phyloP scores from a whole-genome alignment of 2,888 invertebrate genomes.

The Magallana nippona region DNA sequence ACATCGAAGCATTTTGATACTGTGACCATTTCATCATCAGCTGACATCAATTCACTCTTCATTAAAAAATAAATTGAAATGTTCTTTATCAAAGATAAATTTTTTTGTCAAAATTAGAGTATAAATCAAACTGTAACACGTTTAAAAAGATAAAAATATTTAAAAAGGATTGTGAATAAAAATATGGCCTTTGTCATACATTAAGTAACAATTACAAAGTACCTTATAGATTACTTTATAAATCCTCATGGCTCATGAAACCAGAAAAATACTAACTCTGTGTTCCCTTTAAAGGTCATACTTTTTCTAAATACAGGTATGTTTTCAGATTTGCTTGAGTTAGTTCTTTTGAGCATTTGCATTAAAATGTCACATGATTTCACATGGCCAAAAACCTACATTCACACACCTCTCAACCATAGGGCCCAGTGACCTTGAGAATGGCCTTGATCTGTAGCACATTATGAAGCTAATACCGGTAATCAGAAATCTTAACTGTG shows the following conservation, averaged over 20 bases:
- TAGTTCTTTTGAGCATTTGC: too few species aligned
- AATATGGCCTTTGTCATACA: too few species aligned
- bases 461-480: neutral
- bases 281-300: neutral
- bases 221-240: conserved; percentile 24
- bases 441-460: neutral
- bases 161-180: too few species aligned
- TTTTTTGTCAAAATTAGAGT: too few species aligned
- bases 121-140: too few species aligned
- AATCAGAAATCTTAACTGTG: too few species aligned
- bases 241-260: conserved; percentile 15
- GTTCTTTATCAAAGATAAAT: too few species aligned
- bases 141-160: too few species aligned
- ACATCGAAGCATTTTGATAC: neutral
- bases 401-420: neutral
- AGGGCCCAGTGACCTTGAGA: neutral
- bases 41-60: too few species aligned
- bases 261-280: neutral
- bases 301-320: neutral
- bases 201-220: neutral
- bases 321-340: neutral
- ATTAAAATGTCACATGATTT: conserved; percentile 3
- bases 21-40: neutral
- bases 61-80: too few species aligned
- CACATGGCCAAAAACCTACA: neutral